Conservation (phyloP, 2,888 invertebrate species). For the Eilema depressum region DNA sequence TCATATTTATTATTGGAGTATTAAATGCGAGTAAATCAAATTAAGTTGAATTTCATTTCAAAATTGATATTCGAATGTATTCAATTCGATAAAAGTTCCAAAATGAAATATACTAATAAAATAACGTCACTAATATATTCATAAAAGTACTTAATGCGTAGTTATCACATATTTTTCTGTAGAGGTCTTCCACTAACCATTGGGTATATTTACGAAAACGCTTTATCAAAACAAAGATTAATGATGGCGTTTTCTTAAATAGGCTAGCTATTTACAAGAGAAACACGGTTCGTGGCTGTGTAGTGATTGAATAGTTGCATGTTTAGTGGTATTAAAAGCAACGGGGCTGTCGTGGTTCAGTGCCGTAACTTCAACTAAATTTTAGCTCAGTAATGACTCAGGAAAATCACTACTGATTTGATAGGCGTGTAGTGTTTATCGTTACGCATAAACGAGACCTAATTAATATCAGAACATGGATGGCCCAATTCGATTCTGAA, state of each 20-base stretch:
- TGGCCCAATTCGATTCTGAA: constrained; percentile 36
- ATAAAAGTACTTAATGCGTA: constrained; percentile 9
- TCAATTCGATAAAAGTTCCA: constrained; percentile 9
- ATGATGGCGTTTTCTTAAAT: constrained; percentile 49
- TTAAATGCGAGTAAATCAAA: neutral
- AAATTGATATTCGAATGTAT: neutral
- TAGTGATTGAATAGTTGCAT: constrained; percentile 81
- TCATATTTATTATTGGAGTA: neutral
- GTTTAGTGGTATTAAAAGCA: constrained; percentile 70
- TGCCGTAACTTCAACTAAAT: constrained; percentile 74
- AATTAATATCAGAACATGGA: constrained; percentile 43
- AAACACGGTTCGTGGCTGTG: constrained; percentile 51
- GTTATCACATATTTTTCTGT: constrained; percentile 21
- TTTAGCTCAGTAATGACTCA: constrained; percentile 71
- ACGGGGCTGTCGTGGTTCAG: constrained; percentile 62
- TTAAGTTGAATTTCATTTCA: neutral
- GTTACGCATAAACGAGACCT: constrained; percentile 55
- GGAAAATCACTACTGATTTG: constrained; percentile 63
- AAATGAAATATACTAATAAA: constrained; percentile 7
- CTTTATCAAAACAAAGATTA: constrained; percentile 52
- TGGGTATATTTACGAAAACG: constrained; percentile 30
- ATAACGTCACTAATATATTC: constrained; percentile 5
- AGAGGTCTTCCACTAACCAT: constrained; percentile 14
- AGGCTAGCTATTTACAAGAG: constrained; percentile 51
- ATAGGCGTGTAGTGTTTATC: constrained; percentile 64